phyloP scores from a whole-genome alignment of 2,888 invertebrate genomes.

The Stenolophus ochropezus region DNA sequence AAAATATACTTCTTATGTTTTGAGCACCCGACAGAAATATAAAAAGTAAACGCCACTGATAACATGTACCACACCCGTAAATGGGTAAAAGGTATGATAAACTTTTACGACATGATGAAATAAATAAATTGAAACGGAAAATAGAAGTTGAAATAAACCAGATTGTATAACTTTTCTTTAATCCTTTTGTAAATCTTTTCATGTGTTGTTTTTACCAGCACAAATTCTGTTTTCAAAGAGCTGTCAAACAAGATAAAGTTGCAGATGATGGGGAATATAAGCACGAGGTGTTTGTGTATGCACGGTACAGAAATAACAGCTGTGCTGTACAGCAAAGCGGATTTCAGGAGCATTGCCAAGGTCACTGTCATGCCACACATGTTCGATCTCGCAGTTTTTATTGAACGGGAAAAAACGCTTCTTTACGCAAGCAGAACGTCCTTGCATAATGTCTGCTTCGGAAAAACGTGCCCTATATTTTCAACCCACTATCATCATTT shows the following conservation, averaged over 20 bases:
- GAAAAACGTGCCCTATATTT: no score
- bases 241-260: background rate
- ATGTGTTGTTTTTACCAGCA: background rate
- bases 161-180: background rate
- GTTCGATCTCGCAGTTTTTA: background rate
- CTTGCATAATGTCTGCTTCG: background rate
- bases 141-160: no score
- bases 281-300: background rate
- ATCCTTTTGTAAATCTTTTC: background rate
- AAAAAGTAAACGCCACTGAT: no score
- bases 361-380: background rate
- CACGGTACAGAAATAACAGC: background rate
- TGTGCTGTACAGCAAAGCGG: background rate
- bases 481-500: no score
- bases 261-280: background rate
- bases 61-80: no score
- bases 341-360: background rate
- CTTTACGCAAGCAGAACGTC: background rate
- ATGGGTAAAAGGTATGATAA: no score
- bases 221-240: background rate
- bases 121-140: no score
- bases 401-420: background rate
- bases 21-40: no score
- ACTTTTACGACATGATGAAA: no score
- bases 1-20: no score